phyloP scores from a whole-genome alignment of 2,797 vertebrate species.

The Acridotheres tristis region DNA sequence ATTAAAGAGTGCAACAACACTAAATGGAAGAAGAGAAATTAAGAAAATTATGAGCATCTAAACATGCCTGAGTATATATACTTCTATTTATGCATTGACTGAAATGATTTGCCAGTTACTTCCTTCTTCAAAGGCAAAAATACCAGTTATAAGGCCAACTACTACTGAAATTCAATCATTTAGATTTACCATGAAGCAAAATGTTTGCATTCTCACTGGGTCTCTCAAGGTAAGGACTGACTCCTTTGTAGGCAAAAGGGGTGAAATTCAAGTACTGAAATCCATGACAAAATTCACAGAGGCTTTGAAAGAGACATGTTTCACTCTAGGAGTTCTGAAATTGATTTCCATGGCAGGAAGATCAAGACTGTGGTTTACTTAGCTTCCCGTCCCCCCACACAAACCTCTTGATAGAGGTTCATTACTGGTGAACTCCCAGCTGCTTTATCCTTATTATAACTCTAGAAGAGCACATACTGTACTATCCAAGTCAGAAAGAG shows the following conservation, averaged over 20 bases:
- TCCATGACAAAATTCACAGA: neutral
- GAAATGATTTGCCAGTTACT: neutral
- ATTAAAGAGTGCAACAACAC: neutral
- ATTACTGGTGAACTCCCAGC: neutral
- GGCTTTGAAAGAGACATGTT: neutral
- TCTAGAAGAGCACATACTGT: neutral
- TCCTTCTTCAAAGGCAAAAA: constrained; percentile 9
- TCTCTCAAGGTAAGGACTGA: neutral
- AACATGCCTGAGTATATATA: neutral
- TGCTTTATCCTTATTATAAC: neutral
- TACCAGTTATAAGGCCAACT: neutral
- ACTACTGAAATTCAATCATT: neutral
- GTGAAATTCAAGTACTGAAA: constrained; percentile 10
- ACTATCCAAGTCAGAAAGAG: neutral
- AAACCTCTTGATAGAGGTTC: neutral
- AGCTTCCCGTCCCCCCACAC: neutral
- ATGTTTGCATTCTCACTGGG: neutral
- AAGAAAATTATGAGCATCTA: constrained; percentile 1
- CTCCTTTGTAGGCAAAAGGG: neutral
- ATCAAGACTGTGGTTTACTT: neutral
- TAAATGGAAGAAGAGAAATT: constrained; percentile 31
- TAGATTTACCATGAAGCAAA: constrained; percentile 7
- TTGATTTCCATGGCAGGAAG: constrained; percentile 10
- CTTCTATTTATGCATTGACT: neutral
- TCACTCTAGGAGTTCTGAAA: neutral